Conservation (phyloP, 2,888 invertebrate genomes). For the Dinocampus coccinellae region DNA sequence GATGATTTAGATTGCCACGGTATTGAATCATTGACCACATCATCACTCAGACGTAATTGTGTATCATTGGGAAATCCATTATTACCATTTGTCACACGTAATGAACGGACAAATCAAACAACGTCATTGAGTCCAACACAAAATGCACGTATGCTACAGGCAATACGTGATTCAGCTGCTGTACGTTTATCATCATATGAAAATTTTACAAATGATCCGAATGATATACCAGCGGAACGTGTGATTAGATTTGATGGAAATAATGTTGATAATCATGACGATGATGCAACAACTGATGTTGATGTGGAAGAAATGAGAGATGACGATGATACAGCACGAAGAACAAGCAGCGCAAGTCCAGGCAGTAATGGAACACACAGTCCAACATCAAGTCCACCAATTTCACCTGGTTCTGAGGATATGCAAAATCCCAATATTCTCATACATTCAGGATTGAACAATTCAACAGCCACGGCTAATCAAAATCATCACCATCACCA, state of each 20-base stretch:
- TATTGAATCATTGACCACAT: constrained; percentile 2
- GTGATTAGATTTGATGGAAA: constrained; percentile 22
- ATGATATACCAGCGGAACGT: neutral
- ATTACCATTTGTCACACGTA: constrained; percentile 43
- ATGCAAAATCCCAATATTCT: constrained; percentile 57
- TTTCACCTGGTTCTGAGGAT: constrained; percentile 88
- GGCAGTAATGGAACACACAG: constrained; percentile 76
- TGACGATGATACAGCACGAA: constrained; percentile 67
- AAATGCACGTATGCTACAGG: constrained; percentile 29
- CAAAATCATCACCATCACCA: neutral
- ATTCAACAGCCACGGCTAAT: constrained; percentile 64
- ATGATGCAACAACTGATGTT: constrained; percentile 53
- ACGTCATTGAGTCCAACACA: neutral
- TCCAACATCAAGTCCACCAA: constrained; percentile 80
- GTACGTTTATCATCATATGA: constrained; percentile 23
- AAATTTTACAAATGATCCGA: constrained; percentile 9
- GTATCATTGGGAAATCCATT: constrained; percentile 43
- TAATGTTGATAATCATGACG: constrained; percentile 65
- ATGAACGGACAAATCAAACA: constrained; percentile 8
- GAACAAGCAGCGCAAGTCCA: constrained; percentile 72
- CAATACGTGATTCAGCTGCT: constrained; percentile 22
- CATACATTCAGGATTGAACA: constrained; percentile 48
- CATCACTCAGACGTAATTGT: constrained; percentile 14
- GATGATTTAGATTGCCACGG: constrained; percentile 8
- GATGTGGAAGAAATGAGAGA: constrained; percentile 56